These are phyloP conservation scores for Parthenolecanium corni DNA, from an alignment of 2,888 invertebrate species.

Conservation along the genomic window DNA sequence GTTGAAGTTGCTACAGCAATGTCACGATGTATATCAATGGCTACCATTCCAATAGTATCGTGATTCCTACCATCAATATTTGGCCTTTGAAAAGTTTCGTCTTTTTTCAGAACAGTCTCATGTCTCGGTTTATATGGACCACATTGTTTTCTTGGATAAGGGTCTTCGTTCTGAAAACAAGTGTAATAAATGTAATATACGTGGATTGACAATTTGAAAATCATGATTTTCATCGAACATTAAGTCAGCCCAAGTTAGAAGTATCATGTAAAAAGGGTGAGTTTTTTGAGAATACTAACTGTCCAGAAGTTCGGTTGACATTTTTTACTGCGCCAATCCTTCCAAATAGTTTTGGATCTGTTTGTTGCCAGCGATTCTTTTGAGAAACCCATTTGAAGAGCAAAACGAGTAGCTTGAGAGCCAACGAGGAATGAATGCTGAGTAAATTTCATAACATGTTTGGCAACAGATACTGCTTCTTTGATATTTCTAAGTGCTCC, in stretches of 20 bases:
- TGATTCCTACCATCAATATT: constrained; percentile 51
- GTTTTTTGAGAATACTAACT: constrained; percentile 40
- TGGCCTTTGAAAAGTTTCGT: not conserved
- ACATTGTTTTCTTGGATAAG: constrained; percentile 65
- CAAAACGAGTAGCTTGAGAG: constrained; percentile 78
- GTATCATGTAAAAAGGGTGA: not conserved
- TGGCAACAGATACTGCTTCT: constrained; percentile 81
- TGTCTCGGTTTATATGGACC: constrained; percentile 63
- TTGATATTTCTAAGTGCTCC: constrained; percentile 70
- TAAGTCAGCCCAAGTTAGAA: too few species aligned
- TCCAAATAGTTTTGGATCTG: constrained; percentile 57
- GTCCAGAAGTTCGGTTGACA: constrained; percentile 97
- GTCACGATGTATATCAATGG: constrained; percentile 62
- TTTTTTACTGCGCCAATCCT: constrained; percentile 58
- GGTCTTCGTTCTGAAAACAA: constrained; percentile 61
- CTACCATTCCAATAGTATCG: constrained; percentile 95
- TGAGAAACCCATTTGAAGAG: constrained; percentile 68
- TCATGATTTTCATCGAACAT: too few species aligned
- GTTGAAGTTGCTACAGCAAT: constrained; percentile 89
- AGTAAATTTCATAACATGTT: constrained; percentile 77
- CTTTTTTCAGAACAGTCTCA: not conserved
- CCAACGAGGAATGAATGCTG: constrained; percentile 84
- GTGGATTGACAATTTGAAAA: not conserved
- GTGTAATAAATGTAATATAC: not conserved
- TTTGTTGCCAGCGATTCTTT: constrained; percentile 62